Conservation (phyloP, 1,140 invertebrate genomes). For the Halesus radiatus region DNA sequence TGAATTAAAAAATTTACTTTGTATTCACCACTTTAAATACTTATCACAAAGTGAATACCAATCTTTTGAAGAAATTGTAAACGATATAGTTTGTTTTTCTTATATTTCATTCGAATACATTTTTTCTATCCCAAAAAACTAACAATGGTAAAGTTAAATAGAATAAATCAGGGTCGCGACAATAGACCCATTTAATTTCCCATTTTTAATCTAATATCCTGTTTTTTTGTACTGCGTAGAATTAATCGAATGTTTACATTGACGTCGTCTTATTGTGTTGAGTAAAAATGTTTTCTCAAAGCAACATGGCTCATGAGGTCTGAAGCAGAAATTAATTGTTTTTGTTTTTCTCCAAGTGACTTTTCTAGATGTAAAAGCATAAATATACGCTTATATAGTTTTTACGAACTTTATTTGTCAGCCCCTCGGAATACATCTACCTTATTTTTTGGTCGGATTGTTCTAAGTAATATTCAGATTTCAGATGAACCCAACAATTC, state of each 20-base stretch:
- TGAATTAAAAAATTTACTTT: too few relatives aligned
- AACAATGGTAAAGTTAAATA: too few relatives aligned
- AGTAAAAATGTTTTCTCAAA: slow-evolving; percentile 51
- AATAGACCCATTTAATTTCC: too few relatives aligned
- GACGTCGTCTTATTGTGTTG: slow-evolving; percentile 47
- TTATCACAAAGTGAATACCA: too few relatives aligned
- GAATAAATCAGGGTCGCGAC: too few relatives aligned
- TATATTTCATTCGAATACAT: too few relatives aligned
- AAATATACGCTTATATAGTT: slow-evolving; percentile 47
- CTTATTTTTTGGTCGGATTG: slow-evolving; percentile 41
- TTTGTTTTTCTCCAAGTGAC: slow-evolving; percentile 53
- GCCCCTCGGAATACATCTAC: slow-evolving; percentile 26
- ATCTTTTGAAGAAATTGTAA: too few relatives aligned
- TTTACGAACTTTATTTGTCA: slow-evolving; percentile 35
- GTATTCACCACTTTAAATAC: too few relatives aligned
- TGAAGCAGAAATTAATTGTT: slow-evolving; percentile 52
- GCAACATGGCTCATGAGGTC: background rate
- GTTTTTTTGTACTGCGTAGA: slow-evolving; percentile 38
- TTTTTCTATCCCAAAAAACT: too few relatives aligned
- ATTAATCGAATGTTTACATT: slow-evolving; percentile 51
- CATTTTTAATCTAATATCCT: background rate
- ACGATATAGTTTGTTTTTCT: too few relatives aligned
- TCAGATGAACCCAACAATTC: background rate
- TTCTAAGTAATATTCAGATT: slow-evolving; percentile 48
- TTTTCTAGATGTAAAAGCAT: slow-evolving; percentile 53